Conservation (phyloP, 2,888 invertebrate species). For the Hedya salicella region DNA sequence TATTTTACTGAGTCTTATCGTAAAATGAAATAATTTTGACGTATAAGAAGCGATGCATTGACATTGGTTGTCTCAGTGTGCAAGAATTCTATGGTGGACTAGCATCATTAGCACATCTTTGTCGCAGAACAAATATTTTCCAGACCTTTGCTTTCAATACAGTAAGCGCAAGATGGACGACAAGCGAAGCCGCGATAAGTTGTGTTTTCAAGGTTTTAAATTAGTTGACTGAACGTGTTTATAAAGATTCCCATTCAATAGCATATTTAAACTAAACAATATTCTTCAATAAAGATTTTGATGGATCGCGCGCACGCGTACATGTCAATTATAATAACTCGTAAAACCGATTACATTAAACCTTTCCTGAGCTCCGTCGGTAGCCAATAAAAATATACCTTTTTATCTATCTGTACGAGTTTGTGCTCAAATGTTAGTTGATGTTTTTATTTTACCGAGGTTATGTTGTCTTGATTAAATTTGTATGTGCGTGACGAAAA, state of each 20-base stretch:
- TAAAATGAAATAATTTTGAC: no score
- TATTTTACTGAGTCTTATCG: no score
- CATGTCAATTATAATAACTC: conserved; percentile 29
- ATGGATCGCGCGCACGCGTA: conserved; percentile 20
- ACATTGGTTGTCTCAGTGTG: no score
- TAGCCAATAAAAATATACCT: conserved; percentile 19
- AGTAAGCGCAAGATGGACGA: no score
- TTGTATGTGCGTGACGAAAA: not conserved
- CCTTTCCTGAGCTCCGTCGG: conserved; percentile 46
- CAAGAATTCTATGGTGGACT: no score
- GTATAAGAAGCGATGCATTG: no score
- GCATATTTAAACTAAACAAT: conserved; percentile 29
- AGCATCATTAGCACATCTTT: no score
- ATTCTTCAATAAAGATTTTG: conserved; percentile 29
- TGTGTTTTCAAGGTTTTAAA: no score
- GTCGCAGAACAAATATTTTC: no score
- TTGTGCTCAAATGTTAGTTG: not conserved
- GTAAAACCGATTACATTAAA: conserved; percentile 35
- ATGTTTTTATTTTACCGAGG: conserved; percentile 4
- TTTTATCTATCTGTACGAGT: conserved; percentile 2
- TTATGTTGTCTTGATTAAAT: conserved; percentile 3
- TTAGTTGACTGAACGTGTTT: not conserved
- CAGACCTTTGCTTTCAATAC: no score
- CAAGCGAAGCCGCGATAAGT: no score
- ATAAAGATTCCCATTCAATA: not conserved